Evolutionary conservation across 2,888 invertebrate species (phyloP).

Genomic region (Habrosyne pyritoides): DNA sequence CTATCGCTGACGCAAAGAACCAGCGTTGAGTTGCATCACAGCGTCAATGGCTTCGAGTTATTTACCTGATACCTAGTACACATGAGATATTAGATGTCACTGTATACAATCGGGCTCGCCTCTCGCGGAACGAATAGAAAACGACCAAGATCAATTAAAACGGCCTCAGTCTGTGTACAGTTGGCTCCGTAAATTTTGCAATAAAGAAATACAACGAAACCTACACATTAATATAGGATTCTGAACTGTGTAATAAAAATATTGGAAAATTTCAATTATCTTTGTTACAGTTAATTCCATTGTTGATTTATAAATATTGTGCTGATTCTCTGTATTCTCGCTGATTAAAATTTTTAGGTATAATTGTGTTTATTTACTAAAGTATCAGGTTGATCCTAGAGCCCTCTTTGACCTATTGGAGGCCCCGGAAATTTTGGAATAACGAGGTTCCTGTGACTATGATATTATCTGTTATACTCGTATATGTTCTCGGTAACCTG

Average conservation of each 20-base stretch:
- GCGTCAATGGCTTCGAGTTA: neutral
- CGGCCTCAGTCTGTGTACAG: constrained; percentile 40
- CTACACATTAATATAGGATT: neutral
- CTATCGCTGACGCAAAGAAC: too few relatives aligned
- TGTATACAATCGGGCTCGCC: constrained; percentile 44
- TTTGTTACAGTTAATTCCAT: too few relatives aligned
- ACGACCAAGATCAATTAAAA: constrained; percentile 72
- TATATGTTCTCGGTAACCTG: too few relatives aligned
- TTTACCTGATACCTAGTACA: constrained; percentile 8
- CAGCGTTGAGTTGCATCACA: neutral
- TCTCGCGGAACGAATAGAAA: constrained; percentile 57
- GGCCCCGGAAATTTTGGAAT: too few relatives aligned
- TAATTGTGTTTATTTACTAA: too few relatives aligned
- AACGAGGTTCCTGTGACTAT: too few relatives aligned
- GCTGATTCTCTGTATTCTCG: too few relatives aligned
- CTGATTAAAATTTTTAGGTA: too few relatives aligned
- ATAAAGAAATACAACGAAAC: neutral
- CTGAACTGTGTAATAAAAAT: neutral
- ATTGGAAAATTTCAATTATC: neutral
- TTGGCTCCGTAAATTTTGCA: constrained; percentile 12
- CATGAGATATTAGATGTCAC: constrained; percentile 19
- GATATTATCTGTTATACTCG: too few relatives aligned
- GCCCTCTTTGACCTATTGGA: too few relatives aligned
- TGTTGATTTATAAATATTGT: too few relatives aligned
- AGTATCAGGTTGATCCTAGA: too few relatives aligned